phyloP scores from a whole-genome alignment of 2,113 vertebrate species.

The Ursus arctos region DNA sequence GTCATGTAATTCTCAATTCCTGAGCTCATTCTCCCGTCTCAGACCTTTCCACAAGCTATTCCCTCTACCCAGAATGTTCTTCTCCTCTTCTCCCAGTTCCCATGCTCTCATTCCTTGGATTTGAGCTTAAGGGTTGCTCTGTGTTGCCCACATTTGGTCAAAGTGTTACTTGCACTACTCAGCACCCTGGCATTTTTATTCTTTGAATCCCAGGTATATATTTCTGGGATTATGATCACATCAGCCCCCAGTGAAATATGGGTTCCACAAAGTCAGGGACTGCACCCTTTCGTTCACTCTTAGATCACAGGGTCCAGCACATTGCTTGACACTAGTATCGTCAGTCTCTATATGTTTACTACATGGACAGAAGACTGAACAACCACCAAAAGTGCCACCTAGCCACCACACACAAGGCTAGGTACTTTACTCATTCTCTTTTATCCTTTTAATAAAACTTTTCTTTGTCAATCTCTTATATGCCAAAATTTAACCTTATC shows the following conservation, averaged over 20 bases:
- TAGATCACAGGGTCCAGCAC: background rate
- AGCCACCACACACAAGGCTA: background rate
- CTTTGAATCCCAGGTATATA: background rate
- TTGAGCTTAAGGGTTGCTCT: background rate
- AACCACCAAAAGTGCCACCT: background rate
- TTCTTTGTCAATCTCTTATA: background rate
- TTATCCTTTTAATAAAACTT: background rate
- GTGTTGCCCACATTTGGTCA: background rate
- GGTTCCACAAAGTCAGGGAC: background rate
- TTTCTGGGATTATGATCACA: background rate
- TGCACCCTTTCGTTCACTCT: background rate
- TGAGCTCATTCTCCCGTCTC: background rate
- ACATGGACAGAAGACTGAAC: background rate
- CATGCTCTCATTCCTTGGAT: background rate
- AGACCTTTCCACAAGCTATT: background rate
- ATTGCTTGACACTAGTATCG: background rate
- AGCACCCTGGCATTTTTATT: background rate
- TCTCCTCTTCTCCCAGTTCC: background rate
- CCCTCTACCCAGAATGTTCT: background rate
- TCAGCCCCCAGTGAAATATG: rapidly evolving
- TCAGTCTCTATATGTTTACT: background rate
- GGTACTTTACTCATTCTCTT: background rate
- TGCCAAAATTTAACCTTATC: background rate
- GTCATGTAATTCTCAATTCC: background rate
- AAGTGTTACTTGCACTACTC: too few relatives aligned